Conservation (phyloP, 2,888 invertebrate genomes). For the Ectemnius cavifrons region DNA sequence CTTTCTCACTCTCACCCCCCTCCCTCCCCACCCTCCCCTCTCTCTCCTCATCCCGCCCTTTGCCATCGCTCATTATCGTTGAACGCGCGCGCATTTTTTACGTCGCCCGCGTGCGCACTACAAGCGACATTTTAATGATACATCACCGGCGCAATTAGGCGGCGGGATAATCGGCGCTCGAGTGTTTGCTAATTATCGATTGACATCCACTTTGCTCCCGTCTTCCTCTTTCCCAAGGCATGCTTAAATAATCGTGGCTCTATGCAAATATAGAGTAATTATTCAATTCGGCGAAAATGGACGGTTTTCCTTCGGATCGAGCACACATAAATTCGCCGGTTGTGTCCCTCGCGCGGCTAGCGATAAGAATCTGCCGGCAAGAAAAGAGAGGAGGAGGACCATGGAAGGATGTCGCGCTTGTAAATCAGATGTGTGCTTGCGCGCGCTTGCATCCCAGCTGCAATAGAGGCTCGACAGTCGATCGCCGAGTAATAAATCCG, state of each 20-base stretch:
- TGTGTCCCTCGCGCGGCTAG: too few species aligned
- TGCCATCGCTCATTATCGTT: slow-evolving; percentile 58
- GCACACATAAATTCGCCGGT: too few species aligned
- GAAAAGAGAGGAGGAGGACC: too few species aligned
- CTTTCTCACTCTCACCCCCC: slow-evolving; percentile 3
- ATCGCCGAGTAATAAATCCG: slow-evolving; percentile 3
- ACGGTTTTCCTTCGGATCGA: too few species aligned
- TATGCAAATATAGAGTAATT: neutral
- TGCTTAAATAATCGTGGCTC: neutral
- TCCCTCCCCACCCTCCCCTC: too few species aligned
- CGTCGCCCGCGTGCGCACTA: slow-evolving; percentile 3
- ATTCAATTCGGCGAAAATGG: too few species aligned
- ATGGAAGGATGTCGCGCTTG: neutral
- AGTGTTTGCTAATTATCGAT: slow-evolving; percentile 53
- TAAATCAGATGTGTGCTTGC: neutral
- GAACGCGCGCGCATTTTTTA: slow-evolving; percentile 50
- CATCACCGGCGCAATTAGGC: slow-evolving; percentile 44
- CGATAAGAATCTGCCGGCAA: too few species aligned
- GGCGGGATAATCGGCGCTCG: slow-evolving; percentile 43
- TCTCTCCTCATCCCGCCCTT: slow-evolving; percentile 43
- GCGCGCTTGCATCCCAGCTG: neutral
- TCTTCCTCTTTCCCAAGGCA: neutral
- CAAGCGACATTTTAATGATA: slow-evolving; percentile 56
- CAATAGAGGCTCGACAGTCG: neutral
- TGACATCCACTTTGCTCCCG: slow-evolving; percentile 26